Evolutionary conservation across 2,113 vertebrate genomes (phyloP).

Genomic region (Gymnogyps californianus): DNA sequence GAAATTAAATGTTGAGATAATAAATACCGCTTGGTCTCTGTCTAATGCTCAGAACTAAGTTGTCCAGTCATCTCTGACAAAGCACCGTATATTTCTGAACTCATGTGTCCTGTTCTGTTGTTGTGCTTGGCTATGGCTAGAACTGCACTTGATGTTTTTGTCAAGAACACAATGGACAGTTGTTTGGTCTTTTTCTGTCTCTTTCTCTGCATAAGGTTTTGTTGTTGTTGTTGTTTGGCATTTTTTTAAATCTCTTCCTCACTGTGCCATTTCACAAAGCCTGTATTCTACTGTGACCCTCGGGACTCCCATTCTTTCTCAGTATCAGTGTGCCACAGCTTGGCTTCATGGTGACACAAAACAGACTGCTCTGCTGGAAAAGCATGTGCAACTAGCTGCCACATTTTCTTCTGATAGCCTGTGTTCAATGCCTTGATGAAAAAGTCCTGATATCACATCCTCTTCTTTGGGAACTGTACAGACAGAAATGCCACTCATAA

Average conservation of each 20-base stretch:
- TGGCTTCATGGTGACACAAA: neutral
- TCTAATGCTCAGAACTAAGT: neutral
- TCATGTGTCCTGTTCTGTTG: neutral
- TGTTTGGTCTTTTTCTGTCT: neutral
- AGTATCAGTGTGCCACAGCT: neutral
- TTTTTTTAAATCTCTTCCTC: neutral
- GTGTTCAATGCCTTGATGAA: neutral
- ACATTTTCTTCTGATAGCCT: neutral
- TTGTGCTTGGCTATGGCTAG: neutral
- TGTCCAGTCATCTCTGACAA: neutral
- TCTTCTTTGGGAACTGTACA: neutral
- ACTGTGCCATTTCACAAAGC: neutral
- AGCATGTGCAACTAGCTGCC: neutral
- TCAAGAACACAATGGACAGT: neutral
- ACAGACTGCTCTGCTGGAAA: neutral
- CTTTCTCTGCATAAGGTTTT: neutral
- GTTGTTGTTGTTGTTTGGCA: neutral
- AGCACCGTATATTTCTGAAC: neutral
- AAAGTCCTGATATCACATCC: neutral
- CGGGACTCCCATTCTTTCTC: rapidly evolving
- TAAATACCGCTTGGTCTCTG: neutral
- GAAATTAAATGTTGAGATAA: neutral
- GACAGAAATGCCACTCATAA: neutral
- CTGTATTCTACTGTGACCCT: neutral
- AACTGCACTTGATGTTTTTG: neutral